These are phyloP conservation scores for Notiomystis cincta DNA, from an alignment of 2,113 vertebrate species.

Conservation along the genomic window DNA sequence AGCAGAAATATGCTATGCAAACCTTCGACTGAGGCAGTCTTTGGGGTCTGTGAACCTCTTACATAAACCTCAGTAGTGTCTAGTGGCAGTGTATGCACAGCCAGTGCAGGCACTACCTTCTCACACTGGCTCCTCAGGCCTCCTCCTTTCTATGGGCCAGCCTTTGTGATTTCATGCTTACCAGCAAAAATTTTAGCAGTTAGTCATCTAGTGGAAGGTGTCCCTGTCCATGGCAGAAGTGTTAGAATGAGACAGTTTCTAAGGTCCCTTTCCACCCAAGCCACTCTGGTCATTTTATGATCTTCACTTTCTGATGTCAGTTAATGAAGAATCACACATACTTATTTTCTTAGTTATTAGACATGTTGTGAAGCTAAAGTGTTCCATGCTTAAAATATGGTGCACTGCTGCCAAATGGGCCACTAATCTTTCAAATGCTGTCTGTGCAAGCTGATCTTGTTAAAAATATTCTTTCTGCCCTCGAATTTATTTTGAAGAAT, in stretches of 20 bases:
- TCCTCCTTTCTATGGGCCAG: background rate
- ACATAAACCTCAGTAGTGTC: background rate
- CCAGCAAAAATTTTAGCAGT: background rate
- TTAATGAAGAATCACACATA: background rate
- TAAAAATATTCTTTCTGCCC: background rate
- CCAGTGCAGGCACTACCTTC: fast-evolving
- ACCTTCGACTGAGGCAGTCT: background rate
- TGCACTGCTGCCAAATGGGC: background rate
- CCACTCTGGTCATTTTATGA: background rate
- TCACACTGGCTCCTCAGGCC: background rate
- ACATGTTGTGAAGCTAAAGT: background rate
- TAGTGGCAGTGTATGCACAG: background rate
- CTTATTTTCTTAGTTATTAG: background rate
- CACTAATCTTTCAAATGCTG: background rate
- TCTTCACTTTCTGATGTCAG: background rate
- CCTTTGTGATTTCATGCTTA: background rate
- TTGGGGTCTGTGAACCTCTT: background rate
- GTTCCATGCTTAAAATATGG: background rate
- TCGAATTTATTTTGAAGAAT: background rate
- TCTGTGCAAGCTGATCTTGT: background rate
- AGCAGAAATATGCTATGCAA: background rate
- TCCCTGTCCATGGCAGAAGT: background rate
- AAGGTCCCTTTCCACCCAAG: background rate
- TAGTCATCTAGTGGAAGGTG: background rate
- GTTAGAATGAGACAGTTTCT: background rate